Evolutionary conservation across 2,113 vertebrate species (phyloP).

Genomic region (Amphiprion percula): DNA sequence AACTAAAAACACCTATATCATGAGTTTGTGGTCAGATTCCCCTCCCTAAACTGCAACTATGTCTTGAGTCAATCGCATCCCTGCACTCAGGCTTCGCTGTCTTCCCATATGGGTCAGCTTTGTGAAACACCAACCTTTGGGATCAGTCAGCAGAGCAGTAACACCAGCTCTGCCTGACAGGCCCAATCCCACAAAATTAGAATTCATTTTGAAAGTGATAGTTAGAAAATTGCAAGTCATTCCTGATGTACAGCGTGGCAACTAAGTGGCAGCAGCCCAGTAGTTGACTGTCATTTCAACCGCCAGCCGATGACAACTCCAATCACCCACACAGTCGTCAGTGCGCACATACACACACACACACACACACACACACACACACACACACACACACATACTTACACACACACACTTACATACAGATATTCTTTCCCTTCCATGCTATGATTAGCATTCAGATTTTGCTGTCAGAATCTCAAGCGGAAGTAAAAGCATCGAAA

Average conservation of each 20-base stretch:
- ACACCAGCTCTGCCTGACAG: constrained; percentile 72
- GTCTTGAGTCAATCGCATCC: constrained; percentile 25
- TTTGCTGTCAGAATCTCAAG: constrained; percentile 69
- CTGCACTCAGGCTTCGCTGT: constrained; percentile 35
- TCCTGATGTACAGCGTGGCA: constrained; percentile 77
- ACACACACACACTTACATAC: constrained; percentile 8
- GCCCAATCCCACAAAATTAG: constrained; percentile 77
- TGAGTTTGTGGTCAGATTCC: no score
- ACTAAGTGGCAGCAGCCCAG: constrained; percentile 80
- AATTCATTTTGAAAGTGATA: constrained; percentile 84
- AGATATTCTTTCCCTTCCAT: constrained; percentile 35
- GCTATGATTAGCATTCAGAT: constrained; percentile 75
- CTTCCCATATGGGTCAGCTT: constrained; percentile 50
- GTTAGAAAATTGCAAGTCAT: constrained; percentile 85
- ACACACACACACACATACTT: constrained; percentile 6
- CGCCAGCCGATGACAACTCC: constrained; percentile 77
- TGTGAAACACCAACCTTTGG: constrained; percentile 56
- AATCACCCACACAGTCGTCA: constrained; percentile 71
- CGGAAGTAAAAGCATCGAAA: constrained; percentile 72
- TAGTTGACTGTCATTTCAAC: constrained; percentile 79
- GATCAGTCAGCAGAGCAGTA: constrained; percentile 63
- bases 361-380: constrained; percentile 11
- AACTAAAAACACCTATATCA: no score
- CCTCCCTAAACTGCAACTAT: background rate
- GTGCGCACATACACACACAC: constrained; percentile 10